phyloP scores from a whole-genome alignment of 1,140 invertebrate genomes.

The Brachionus calyciflorus region DNA sequence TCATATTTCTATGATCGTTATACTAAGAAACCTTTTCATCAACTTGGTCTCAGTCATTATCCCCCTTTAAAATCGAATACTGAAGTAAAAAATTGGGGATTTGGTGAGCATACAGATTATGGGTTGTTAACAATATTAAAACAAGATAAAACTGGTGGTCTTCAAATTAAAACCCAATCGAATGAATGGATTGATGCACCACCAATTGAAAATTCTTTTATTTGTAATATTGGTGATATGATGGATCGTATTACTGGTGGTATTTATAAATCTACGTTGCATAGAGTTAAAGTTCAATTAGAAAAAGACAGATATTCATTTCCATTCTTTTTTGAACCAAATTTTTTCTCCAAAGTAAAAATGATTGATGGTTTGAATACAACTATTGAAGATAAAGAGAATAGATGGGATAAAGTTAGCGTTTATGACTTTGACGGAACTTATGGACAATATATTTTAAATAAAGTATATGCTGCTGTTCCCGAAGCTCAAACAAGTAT shows the following conservation, averaged over 20 bases:
- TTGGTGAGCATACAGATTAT: slow-evolving; percentile 43
- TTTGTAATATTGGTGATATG: slow-evolving; percentile 75
- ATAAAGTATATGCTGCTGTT: slow-evolving; percentile 19
- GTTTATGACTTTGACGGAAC: slow-evolving; percentile 27
- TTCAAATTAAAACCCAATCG: slow-evolving; percentile 59
- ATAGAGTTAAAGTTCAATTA: slow-evolving; percentile 1
- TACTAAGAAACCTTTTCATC: background rate
- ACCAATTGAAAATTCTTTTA: slow-evolving; percentile 73
- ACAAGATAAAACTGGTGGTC: slow-evolving; percentile 28
- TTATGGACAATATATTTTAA: slow-evolving; percentile 36
- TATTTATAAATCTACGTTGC: slow-evolving; percentile 30
- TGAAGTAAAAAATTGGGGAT: background rate
- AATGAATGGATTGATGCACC: slow-evolving; percentile 72
- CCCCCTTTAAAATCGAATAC: background rate
- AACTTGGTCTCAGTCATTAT: slow-evolving; percentile 13
- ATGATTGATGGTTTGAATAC: background rate
- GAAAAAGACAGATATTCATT: slow-evolving; percentile 1
- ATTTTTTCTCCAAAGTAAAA: background rate
- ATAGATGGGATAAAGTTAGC: slow-evolving; percentile 39
- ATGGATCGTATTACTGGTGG: slow-evolving; percentile 70
- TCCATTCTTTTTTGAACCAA: slow-evolving; percentile 44
- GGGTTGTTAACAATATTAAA: slow-evolving; percentile 44
- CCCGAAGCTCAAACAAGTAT: background rate
- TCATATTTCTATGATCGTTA: slow-evolving; percentile 29
- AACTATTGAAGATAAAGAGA: background rate